Evolutionary conservation across 2,888 invertebrate genomes (phyloP).

Genomic region (Epinotia nisella): DNA sequence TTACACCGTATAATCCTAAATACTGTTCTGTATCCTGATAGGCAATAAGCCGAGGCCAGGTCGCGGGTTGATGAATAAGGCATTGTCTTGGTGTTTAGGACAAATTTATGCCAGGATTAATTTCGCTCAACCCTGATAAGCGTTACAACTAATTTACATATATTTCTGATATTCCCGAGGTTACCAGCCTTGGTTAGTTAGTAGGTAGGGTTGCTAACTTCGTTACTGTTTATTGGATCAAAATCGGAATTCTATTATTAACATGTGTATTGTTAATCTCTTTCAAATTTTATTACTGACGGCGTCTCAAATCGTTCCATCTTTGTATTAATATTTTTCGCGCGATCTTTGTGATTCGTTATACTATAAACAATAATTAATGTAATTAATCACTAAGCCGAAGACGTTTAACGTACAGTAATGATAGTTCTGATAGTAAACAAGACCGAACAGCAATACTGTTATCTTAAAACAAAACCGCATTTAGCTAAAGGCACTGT

Average conservation of each 20-base stretch:
- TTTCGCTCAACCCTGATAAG: conserved; percentile 22
- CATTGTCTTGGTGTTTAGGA: conserved; percentile 18
- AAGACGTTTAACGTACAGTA: neutral
- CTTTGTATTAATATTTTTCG: too few species aligned
- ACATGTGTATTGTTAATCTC: neutral
- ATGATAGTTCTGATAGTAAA: neutral
- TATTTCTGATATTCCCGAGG: conserved; percentile 18
- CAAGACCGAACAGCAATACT: neutral
- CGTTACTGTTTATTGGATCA: conserved; percentile 4
- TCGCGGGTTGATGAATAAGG: conserved; percentile 17
- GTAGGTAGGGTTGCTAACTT: conserved; percentile 1
- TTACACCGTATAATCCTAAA: neutral
- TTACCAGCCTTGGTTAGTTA: neutral
- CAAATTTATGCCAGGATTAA: conserved; percentile 30
- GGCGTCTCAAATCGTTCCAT: too few species aligned
- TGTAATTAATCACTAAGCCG: conserved; percentile 8
- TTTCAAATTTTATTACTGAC: too few species aligned
- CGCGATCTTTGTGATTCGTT: too few species aligned
- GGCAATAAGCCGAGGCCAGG: conserved; percentile 10
- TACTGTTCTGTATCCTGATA: conserved; percentile 11
- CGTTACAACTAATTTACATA: conserved; percentile 30
- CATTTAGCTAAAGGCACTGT: neutral
- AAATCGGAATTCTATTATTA: conserved; percentile 6
- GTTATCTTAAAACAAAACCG: neutral
- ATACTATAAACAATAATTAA: neutral